Percentiles rank a stretch among this genome's conserved stretches.
phyloP scores from a whole-genome alignment of 2,797 vertebrate species.

The Acrossocheilus wenchowensis region DNA sequence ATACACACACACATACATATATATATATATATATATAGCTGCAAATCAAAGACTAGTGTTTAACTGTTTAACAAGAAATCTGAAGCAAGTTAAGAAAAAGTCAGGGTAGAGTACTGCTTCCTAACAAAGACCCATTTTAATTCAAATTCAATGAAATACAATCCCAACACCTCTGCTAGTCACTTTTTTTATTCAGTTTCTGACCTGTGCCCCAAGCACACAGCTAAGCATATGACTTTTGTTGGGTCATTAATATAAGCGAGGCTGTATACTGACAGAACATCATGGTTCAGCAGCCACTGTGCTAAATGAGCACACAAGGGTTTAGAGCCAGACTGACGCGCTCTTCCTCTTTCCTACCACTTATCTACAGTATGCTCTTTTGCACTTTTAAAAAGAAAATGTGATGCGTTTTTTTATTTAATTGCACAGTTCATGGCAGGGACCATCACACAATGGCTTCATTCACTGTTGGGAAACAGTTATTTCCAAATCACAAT shows the following conservation, averaged over 20 bases:
- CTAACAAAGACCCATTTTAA: background rate
- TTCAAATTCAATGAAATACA: background rate
- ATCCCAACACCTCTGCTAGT: background rate
- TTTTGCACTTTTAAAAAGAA: conserved; percentile 22
- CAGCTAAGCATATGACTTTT: background rate
- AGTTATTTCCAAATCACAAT: conserved; percentile 7
- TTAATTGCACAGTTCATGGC: conserved; percentile 26
- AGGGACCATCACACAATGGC: conserved; percentile 2
- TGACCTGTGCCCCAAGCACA: background rate
- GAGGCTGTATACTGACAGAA: conserved; percentile 24
- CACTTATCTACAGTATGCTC: conserved; percentile 14
- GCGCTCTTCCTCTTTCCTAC: background rate
- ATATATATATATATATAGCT: too few relatives aligned
- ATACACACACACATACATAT: too few relatives aligned
- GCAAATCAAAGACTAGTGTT: background rate
- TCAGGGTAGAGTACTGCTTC: background rate
- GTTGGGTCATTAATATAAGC: conserved; percentile 38
- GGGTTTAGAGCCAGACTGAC: conserved; percentile 26
- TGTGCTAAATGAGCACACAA: conserved; percentile 49
- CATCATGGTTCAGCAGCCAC: conserved; percentile 38
- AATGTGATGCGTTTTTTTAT: background rate
- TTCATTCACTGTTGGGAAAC: conserved; percentile 1
- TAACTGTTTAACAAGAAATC: too few relatives aligned
- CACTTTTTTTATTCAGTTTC: background rate
- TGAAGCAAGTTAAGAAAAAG: too few relatives aligned